Conservation (phyloP, 30 jellyfish, hydroid and myxozoan genomes). For the Cassiopea xamachana region DNA sequence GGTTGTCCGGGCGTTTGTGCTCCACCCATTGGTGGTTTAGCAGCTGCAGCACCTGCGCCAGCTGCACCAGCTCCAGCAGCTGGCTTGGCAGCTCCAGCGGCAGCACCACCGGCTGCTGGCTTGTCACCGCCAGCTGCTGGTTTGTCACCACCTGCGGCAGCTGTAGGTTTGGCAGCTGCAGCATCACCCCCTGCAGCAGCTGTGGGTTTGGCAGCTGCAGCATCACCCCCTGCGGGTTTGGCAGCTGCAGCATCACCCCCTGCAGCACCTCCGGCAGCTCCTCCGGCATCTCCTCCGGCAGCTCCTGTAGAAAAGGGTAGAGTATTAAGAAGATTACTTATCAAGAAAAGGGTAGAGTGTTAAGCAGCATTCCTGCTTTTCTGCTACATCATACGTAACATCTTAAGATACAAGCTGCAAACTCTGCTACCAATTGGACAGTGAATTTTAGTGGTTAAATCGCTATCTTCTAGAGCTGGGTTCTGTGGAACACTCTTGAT, state of each 20-base stretch:
- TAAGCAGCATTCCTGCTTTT: too few species aligned
- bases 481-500: too few species aligned
- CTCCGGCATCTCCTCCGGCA: constrained; percentile 59
- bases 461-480: too few species aligned
- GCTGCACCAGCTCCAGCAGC: constrained; percentile 43
- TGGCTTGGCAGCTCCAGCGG: constrained; percentile 42
- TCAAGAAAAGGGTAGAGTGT: too few species aligned
- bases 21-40: constrained; percentile 27
- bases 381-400: too few species aligned
- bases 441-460: too few species aligned
- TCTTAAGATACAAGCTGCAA: too few species aligned
- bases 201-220: constrained; percentile 35
- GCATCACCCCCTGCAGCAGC: constrained; percentile 50
- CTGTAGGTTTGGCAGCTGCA: constrained; percentile 46
- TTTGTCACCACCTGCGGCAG: constrained; percentile 42
- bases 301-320: constrained; percentile 7
- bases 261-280: not conserved
- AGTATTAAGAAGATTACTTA: not conserved
- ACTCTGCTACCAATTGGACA: too few species aligned
- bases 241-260: constrained; percentile 48
- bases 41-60: constrained; percentile 16
- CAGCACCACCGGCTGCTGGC: constrained; percentile 52
- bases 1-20: constrained; percentile 43
- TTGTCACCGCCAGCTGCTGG: constrained; percentile 28
- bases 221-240: constrained; percentile 34